Base-by-base conservation (phyloP, 1,140 invertebrate genomes). In the Papilio glaucus region DNA sequence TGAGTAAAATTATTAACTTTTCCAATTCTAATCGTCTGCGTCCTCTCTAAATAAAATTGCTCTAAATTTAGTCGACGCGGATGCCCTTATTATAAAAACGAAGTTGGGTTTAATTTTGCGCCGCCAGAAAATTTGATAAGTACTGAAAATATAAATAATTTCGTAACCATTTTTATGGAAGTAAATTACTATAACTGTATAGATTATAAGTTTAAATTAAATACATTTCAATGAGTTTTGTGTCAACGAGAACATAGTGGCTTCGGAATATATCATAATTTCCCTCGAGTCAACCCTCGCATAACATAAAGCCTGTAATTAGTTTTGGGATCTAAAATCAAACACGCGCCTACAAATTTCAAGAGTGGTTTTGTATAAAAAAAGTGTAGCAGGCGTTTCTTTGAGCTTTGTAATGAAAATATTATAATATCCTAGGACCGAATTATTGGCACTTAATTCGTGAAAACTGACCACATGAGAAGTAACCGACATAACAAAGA, bases 281-380 rank as follows among this genome's bases (percentile, higher is more conserved):
- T 53, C 49, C 49, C 49, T 53, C 21, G 49, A 53, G 49, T 21
- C 49, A 53, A 10, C 49, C 49, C 21, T 53, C n/a, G n/a, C n/a
- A n/a, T n/a, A 53, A 53, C 21, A 53, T 53, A 53, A 53, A 53
- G 49, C 49, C 49, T 53, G 18, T 53, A 53, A 53, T 53, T 53
- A 53, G 49, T 53, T 53, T 53, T 53, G 4, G 49, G 3, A 53
- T 53, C 18, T 1, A 53, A 10, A 53, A 53, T 53, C 49, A 53
- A 53, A 53, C 49, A 53, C 21, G 18, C 49, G 49, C 49, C 49
- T 53, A 53, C 21, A 26, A 53, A 13, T 53, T 1, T 53, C 1
- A 53, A 53, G 4, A 3, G 49, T 21, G 3, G 21, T 53, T 53
- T 53, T 24, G 42, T 18, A n/a, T n/a, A n/a, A n/a, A n/a, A n/a